phyloP scores from a whole-genome alignment of 2,888 invertebrate genomes.

The Ptilodon capucinus region DNA sequence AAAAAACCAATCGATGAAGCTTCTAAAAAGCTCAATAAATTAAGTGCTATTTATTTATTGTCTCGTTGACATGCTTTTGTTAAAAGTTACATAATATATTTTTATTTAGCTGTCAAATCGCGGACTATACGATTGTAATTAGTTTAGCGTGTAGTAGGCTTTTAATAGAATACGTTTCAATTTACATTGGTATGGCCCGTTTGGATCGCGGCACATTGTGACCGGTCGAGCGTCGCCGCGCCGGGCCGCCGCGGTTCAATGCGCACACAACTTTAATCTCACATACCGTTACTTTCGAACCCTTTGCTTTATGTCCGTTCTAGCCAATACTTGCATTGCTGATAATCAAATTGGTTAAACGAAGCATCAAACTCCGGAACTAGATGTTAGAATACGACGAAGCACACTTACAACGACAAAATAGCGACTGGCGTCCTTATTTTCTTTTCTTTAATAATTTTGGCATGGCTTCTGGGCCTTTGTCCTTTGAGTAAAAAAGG shows the following conservation, averaged over 20 bases:
- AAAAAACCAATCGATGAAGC: too few relatives aligned
- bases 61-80: too few relatives aligned
- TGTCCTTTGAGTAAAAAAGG: too few relatives aligned
- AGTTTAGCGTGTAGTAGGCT: constrained; percentile 35
- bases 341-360: neutral
- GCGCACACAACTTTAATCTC: constrained; percentile 48
- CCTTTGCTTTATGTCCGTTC: constrained; percentile 15
- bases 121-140: constrained; percentile 37
- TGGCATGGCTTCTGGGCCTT: too few relatives aligned
- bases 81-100: too few relatives aligned
- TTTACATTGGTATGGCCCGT: constrained; percentile 16
- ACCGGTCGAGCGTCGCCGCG: constrained; percentile 21
- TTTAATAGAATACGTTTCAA: constrained; percentile 48
- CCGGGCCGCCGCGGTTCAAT: constrained; percentile 24
- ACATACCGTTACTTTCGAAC: constrained; percentile 42
- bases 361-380: neutral
- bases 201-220: constrained; percentile 1
- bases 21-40: too few relatives aligned
- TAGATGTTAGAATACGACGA: too few relatives aligned
- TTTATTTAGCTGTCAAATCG: too few relatives aligned
- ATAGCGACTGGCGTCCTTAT: too few relatives aligned
- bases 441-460: too few relatives aligned
- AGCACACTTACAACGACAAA: too few relatives aligned
- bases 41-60: too few relatives aligned
- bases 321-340: neutral